Conservation (phyloP, 2,888 invertebrate species). For the Oxystoma pomonae region DNA sequence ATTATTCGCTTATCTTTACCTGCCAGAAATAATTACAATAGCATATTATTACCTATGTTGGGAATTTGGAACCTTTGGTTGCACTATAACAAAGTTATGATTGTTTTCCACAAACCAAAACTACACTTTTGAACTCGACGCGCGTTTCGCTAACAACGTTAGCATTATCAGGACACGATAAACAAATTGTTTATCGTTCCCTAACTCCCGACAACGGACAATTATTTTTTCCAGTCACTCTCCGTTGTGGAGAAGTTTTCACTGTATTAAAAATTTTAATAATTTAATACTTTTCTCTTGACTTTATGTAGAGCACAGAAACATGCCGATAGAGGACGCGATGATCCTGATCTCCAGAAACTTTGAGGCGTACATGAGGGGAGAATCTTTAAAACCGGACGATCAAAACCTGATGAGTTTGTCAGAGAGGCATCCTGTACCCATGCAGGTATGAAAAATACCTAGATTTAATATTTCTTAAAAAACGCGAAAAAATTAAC, state of each 20-base stretch:
- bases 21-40: no score
- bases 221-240: constrained; percentile 2
- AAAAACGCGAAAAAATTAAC: no score
- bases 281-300: constrained; percentile 12
- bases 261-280: constrained; percentile 2
- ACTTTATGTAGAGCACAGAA: constrained; percentile 80
- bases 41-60: no score
- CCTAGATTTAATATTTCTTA: no score
- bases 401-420: constrained; percentile 37
- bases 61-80: no score
- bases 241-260: background rate
- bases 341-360: constrained; percentile 72
- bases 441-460: constrained; percentile 62
- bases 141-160: no score
- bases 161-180: no score
- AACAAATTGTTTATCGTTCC: no score
- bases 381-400: constrained; percentile 41
- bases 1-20: no score
- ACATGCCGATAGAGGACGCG: constrained; percentile 94
- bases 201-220: background rate
- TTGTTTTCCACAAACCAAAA: no score
- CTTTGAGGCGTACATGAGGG: constrained; percentile 58
- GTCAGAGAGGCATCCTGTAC: constrained; percentile 57
- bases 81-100: no score
- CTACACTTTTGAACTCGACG: no score